Percentiles rank a stretch among this genome's conserved stretches.
phyloP scores from a whole-genome alignment of 2,888 invertebrate species.

The Xestia xanthographa region DNA sequence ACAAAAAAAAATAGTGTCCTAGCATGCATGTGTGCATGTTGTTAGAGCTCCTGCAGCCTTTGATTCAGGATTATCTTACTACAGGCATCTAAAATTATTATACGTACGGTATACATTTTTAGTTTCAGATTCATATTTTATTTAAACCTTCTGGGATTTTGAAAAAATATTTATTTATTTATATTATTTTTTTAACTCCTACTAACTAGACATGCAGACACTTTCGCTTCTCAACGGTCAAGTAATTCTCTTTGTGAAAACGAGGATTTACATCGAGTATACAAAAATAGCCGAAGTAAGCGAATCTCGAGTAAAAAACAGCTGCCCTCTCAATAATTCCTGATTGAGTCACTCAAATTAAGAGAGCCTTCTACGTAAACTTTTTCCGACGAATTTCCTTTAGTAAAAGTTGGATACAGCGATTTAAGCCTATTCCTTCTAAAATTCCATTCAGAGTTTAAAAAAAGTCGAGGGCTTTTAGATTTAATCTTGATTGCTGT shows the following conservation, averaged over 20 bases:
- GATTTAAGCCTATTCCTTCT: constrained; percentile 47
- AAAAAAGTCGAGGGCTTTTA: constrained; percentile 43
- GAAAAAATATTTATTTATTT: no score
- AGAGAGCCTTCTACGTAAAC: constrained; percentile 49
- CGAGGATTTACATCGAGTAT: neutral
- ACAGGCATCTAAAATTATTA: no score
- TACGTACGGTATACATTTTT: no score
- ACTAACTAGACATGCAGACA: neutral
- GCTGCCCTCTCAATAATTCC: constrained; percentile 59
- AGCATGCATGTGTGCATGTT: no score
- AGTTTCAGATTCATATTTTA: no score
- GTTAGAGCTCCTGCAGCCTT: no score
- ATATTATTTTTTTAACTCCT: neutral
- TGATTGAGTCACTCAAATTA: constrained; percentile 65
- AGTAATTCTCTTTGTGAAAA: constrained; percentile 11
- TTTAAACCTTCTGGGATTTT: no score
- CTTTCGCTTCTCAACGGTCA: neutral
- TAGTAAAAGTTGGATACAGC: constrained; percentile 57
- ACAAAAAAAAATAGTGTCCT: no score
- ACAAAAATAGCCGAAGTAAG: constrained; percentile 32
- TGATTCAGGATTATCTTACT: no score
- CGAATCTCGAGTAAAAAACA: constrained; percentile 48
- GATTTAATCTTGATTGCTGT: constrained; percentile 53
- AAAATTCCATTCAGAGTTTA: constrained; percentile 57
- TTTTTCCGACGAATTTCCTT: constrained; percentile 56